Conservation (phyloP, 92 coral and sea anemone species). For the Desmophyllum pertusum region DNA sequence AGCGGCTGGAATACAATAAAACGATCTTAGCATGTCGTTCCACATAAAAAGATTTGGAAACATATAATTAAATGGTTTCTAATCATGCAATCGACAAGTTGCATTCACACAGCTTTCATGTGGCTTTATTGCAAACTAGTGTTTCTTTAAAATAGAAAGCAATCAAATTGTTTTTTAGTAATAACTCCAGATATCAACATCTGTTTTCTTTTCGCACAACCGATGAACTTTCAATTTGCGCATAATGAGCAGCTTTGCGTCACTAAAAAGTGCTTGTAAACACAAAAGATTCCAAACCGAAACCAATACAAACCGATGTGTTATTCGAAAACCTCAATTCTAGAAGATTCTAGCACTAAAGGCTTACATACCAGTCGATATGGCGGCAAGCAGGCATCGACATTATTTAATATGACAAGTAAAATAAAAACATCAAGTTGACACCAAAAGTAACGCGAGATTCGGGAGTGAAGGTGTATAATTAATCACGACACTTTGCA, state of each 20-base stretch:
- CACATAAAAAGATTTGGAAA: slow-evolving; percentile 21
- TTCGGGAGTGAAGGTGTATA: not conserved
- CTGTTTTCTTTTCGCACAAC: slow-evolving; percentile 7
- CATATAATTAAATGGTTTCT: slow-evolving; percentile 18
- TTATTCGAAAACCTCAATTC: not conserved
- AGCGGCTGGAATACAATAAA: not conserved
- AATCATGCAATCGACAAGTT: not conserved
- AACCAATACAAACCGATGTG: not conserved
- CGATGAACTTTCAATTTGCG: slow-evolving; percentile 19
- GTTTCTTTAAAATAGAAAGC: not conserved
- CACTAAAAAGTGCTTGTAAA: slow-evolving; percentile 6
- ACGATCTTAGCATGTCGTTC: slow-evolving; percentile 8
- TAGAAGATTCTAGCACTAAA: not conserved
- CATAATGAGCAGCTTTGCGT: slow-evolving; percentile 23
- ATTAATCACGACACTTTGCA: slow-evolving; percentile 16
- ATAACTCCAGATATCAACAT: not conserved
- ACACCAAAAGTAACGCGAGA: slow-evolving; percentile 5
- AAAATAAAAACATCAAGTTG: not conserved
- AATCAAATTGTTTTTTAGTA: slow-evolving; percentile 11
- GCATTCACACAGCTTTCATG: slow-evolving; percentile 11
- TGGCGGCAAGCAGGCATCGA: not conserved
- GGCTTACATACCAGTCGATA: not conserved
- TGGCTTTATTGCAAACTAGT: not conserved
- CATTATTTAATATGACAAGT: not conserved
- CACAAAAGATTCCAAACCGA: slow-evolving; percentile 13